A percentile compares a stretch with the other conserved stretches of the same genome.
Conservation (phyloP, 2,113 vertebrate species). For the Bothrops jararaca region DNA sequence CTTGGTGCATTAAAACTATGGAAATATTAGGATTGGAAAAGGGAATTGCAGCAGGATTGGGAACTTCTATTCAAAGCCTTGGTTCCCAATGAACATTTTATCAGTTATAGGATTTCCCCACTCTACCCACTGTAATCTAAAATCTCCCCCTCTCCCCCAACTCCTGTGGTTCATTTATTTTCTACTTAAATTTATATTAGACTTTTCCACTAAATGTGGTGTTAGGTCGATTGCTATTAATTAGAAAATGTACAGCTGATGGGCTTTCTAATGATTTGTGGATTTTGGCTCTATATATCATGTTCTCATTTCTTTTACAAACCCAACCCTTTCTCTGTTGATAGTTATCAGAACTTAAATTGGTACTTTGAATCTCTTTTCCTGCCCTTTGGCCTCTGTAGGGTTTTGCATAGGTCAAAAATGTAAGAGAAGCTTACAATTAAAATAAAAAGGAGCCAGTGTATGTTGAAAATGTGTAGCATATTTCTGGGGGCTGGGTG, state of each 20-base stretch:
- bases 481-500: background rate
- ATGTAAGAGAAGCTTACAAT: background rate
- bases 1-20: background rate
- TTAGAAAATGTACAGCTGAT: background rate
- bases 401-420: accelerated
- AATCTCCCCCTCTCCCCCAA: background rate
- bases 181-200: background rate
- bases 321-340: slow-evolving; percentile 38
- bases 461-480: background rate
- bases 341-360: slow-evolving; percentile 14
- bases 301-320: slow-evolving; percentile 45
- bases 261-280: background rate
- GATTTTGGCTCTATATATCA: slow-evolving; percentile 43
- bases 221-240: background rate
- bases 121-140: background rate
- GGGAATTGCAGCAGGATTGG: background rate
- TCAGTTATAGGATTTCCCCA: background rate
- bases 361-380: background rate
- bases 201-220: background rate
- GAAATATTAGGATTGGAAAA: background rate
- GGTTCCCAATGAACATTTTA: background rate
- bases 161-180: background rate
- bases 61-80: background rate
- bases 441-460: background rate
- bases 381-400: background rate